Evolutionary conservation across 2,113 vertebrate species (phyloP).

Genomic region (Grus americana): DNA sequence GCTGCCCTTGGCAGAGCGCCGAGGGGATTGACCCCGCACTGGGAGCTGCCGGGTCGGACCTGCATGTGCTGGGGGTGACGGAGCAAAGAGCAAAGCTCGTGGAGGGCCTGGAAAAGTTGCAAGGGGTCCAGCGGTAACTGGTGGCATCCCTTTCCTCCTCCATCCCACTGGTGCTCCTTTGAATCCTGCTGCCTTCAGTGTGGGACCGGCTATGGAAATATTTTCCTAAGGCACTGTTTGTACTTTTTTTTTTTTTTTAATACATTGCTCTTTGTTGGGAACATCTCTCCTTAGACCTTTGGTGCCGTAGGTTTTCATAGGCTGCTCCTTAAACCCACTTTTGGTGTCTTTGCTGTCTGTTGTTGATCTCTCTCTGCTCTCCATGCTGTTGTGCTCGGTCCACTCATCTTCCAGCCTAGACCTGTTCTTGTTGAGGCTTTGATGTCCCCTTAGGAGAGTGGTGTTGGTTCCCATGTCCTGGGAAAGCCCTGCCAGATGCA

Average conservation of each 20-base stretch:
- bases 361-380: background rate
- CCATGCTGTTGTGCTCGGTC: background rate
- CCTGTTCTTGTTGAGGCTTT: background rate
- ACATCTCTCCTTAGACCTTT: background rate
- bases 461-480: rapidly evolving
- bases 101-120: background rate
- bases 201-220: background rate
- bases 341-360: background rate
- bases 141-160: background rate
- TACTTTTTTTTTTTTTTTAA: background rate
- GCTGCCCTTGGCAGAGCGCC: background rate
- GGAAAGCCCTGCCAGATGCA: background rate
- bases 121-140: background rate
- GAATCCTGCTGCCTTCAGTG: background rate
- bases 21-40: rapidly evolving
- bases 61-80: background rate
- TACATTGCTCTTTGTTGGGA: background rate
- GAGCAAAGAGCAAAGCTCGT: background rate
- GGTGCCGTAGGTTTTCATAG: background rate
- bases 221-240: background rate
- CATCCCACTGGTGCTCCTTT: background rate
- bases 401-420: background rate
- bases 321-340: background rate
- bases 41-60: rapidly evolving
- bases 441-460: background rate